Percentiles rank a stretch among this genome's conserved stretches.
These are phyloP conservation scores for Ichneumoninae sp. DNA, from an alignment of 2,888 invertebrate genomes.

Conservation along the genomic window DNA sequence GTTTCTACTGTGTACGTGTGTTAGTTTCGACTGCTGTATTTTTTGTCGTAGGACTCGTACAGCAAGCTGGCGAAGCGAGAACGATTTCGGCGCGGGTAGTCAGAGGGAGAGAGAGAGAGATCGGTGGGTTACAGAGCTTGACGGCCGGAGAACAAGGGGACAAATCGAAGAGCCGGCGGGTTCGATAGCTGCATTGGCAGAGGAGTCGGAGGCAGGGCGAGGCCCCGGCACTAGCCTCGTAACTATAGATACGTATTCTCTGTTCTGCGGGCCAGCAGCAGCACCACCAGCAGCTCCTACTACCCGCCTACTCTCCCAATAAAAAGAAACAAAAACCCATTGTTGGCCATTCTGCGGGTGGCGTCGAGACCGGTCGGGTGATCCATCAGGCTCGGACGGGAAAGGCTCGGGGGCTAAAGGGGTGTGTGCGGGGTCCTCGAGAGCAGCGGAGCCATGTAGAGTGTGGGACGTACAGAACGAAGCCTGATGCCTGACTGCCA, in stretches of 20 bases:
- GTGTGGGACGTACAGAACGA: conserved; percentile 64
- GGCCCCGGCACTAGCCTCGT: conserved; percentile 35
- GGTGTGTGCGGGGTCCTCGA: conserved; percentile 64
- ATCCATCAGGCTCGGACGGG: conserved; percentile 82
- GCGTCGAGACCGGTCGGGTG: conserved; percentile 78
- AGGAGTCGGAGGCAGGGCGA: conserved; percentile 53
- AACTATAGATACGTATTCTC: conserved; percentile 48
- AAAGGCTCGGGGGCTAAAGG: conserved; percentile 79
- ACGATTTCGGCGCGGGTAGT: conserved; percentile 21
- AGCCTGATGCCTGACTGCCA: conserved; percentile 67
- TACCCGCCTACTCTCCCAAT: conserved; percentile 73
- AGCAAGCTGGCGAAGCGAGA: conserved; percentile 9
- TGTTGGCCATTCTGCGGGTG: conserved; percentile 83
- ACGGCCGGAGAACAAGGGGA: conserved; percentile 77
- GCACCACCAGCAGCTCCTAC: conserved; percentile 51
- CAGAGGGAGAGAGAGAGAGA: conserved; percentile 26
- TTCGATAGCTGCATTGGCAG: conserved; percentile 76
- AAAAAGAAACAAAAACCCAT: conserved; percentile 83
- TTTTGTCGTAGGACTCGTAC: conserved; percentile 37
- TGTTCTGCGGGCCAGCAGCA: conserved; percentile 53
- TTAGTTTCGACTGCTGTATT: conserved; percentile 39
- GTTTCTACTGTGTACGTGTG: conserved; percentile 17
- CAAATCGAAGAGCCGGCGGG: conserved; percentile 75
- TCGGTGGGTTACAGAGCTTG: conserved; percentile 76
- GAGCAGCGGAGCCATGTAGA: conserved; percentile 23